A percentile compares a stretch with the other conserved stretches of the same genome.
Conservation (phyloP, 2,888 invertebrate species). For the Metalampra italica region DNA sequence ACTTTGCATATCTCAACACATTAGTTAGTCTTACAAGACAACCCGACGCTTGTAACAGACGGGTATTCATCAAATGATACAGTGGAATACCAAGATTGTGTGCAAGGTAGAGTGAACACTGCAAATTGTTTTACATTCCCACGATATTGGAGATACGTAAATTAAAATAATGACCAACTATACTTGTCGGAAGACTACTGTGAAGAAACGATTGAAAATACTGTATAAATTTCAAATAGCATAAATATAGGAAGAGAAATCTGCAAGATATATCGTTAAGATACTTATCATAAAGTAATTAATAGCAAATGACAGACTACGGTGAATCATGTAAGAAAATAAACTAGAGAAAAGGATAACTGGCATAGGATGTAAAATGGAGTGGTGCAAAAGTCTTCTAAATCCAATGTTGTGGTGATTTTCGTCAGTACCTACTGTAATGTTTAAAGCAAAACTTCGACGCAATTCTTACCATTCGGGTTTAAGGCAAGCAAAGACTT, state of each 20-base stretch:
- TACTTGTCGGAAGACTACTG: conserved; percentile 3
- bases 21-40: not conserved
- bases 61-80: not conserved
- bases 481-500: not conserved
- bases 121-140: conserved; percentile 22
- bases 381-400: too few species aligned
- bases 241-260: not conserved
- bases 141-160: conserved; percentile 28
- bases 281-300: not conserved
- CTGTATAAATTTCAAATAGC: not conserved
- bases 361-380: too few species aligned
- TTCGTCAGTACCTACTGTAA: too few species aligned
- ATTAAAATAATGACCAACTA: conserved; percentile 22
- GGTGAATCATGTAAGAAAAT: too few species aligned
- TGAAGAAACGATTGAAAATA: conserved; percentile 1
- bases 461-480: too few species aligned
- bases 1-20: not conserved
- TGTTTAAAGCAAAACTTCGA: too few species aligned
- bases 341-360: too few species aligned
- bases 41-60: not conserved
- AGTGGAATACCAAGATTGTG: not conserved
- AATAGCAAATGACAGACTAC: too few species aligned
- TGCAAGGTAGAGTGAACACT: conserved; percentile 8
- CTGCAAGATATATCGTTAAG: not conserved
- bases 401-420: too few species aligned